A percentile compares a stretch with the other conserved stretches of the same genome.
Conservation (phyloP, 2,113 vertebrate genomes). For the Glareola pratincola region DNA sequence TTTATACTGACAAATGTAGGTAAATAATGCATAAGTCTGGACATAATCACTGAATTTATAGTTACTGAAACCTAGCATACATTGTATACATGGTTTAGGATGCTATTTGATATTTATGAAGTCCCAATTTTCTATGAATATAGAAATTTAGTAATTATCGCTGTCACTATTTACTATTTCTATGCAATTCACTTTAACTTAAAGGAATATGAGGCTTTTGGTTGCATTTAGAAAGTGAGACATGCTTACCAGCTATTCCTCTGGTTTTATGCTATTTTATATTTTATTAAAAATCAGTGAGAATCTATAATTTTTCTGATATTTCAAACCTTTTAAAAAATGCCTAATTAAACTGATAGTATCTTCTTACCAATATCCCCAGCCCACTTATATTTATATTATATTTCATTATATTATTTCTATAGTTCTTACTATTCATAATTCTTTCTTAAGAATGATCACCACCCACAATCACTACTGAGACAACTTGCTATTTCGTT, state of each 20-base stretch:
- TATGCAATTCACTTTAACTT: not conserved
- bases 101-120: not conserved
- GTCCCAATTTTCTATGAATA: not conserved
- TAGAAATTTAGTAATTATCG: not conserved
- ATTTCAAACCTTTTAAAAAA: rapidly evolving
- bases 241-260: not conserved
- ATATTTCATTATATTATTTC: not conserved
- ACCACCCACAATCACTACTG: not conserved
- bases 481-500: not conserved
- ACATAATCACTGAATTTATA: not conserved
- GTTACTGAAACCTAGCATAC: not conserved
- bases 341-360: not conserved
- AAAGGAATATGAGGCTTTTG: not conserved
- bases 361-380: not conserved
- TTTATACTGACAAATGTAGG: not conserved
- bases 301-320: not conserved
- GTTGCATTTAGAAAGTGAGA: not conserved
- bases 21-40: not conserved
- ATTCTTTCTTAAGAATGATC: not conserved
- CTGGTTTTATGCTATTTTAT: not conserved
- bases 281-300: not conserved
- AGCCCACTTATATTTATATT: not conserved
- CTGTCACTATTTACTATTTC: not conserved
- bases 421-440: not conserved
- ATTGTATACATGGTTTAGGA: not conserved